A percentile compares a stretch with the other conserved stretches of the same genome.
phyloP scores from a whole-genome alignment of 2,797 vertebrate species.

The Enteromius afrohamiltoni region DNA sequence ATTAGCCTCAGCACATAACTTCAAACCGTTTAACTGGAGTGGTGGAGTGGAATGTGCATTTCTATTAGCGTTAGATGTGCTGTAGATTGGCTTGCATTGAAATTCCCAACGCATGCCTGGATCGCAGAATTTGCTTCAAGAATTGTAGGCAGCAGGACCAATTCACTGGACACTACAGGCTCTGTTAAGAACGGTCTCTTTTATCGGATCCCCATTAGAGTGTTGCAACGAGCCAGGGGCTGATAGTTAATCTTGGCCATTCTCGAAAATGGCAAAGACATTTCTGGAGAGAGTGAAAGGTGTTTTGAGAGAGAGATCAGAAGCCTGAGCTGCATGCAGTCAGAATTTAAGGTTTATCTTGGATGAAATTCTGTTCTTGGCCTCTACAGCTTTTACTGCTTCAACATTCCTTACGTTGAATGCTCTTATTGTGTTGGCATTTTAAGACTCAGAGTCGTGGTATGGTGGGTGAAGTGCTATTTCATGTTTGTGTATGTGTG shows the following conservation, averaged over 20 bases:
- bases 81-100: slow-evolving; percentile 45
- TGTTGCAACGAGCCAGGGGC: slow-evolving; percentile 15
- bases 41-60: slow-evolving; percentile 27
- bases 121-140: slow-evolving; percentile 37
- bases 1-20: slow-evolving; percentile 21
- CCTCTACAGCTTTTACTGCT: slow-evolving; percentile 29
- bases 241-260: slow-evolving; percentile 30
- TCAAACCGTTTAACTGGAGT: slow-evolving; percentile 25
- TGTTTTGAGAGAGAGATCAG: slow-evolving; percentile 13
- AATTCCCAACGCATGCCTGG: slow-evolving; percentile 49
- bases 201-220: slow-evolving; percentile 15
- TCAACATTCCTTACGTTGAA: slow-evolving; percentile 50
- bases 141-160: slow-evolving; percentile 16
- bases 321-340: slow-evolving; percentile 18
- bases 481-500: slow-evolving; percentile 38
- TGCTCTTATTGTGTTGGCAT: slow-evolving; percentile 63
- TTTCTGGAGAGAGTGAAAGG: slow-evolving; percentile 24
- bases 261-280: slow-evolving; percentile 1
- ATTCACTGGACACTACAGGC: slow-evolving; percentile 20
- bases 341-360: slow-evolving; percentile 40
- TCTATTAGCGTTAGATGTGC: slow-evolving; percentile 47
- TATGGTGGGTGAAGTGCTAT: slow-evolving; percentile 32
- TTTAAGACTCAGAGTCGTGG: slow-evolving; percentile 41
- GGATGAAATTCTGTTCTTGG: slow-evolving; percentile 27
- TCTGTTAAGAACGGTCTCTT: background rate